These are phyloP conservation scores for Alsophila aescularia DNA, from an alignment of 2,888 invertebrate species.

Conservation along the genomic window DNA sequence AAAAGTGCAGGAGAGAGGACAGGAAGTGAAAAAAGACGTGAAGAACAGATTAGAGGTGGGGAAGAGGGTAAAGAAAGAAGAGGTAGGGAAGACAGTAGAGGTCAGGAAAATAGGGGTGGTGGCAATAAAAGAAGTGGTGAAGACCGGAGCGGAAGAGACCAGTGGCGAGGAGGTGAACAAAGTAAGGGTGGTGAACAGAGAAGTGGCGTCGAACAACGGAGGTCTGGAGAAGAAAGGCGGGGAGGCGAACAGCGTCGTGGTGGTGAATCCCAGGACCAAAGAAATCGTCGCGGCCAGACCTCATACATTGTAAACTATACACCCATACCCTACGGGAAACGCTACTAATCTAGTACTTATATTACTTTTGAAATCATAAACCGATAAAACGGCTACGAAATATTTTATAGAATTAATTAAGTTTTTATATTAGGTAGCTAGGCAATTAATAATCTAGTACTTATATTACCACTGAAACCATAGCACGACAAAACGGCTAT, in stretches of 20 bases:
- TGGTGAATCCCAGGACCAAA: neutral
- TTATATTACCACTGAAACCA: neutral
- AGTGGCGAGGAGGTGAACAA: neutral
- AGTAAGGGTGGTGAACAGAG: neutral
- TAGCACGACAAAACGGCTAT: neutral
- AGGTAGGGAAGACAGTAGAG: neutral
- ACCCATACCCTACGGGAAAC: constrained; percentile 24
- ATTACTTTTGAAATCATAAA: neutral
- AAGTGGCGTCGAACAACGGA: neutral
- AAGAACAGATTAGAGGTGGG: neutral
- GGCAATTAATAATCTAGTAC: constrained; percentile 7
- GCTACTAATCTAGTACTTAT: constrained; percentile 10
- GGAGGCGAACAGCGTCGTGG: neutral
- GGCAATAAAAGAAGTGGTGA: neutral
- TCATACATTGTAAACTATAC: constrained; percentile 16
- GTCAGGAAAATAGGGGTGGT: neutral
- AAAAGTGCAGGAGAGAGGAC: neutral
- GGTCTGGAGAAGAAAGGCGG: constrained; percentile 11
- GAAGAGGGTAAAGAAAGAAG: neutral
- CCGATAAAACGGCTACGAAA: neutral
- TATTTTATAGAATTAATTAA: neutral
- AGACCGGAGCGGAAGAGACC: neutral
- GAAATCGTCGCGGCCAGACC: constrained; percentile 12
- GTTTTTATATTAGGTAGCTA: too few relatives aligned
- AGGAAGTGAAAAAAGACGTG: neutral